Percentiles rank a stretch among this genome's conserved stretches.
phyloP scores from a whole-genome alignment of 2,797 vertebrate species.

The Eutrigla gurnardus region DNA sequence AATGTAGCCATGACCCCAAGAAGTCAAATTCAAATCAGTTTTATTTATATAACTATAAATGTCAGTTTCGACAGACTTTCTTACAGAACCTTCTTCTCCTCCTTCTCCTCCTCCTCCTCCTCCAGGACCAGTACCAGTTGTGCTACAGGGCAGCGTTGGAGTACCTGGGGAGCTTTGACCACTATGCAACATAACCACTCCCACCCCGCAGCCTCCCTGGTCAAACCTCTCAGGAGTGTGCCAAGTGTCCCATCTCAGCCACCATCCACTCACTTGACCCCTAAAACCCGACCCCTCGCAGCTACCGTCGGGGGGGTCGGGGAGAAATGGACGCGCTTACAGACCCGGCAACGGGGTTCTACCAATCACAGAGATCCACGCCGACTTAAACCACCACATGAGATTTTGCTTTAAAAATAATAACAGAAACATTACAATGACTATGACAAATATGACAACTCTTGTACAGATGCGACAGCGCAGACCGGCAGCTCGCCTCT shows the following conservation, averaged over 20 bases:
- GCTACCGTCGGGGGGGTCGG: slow-evolving; percentile 70
- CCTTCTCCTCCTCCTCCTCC: slow-evolving; percentile 5
- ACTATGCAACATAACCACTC: slow-evolving; percentile 99
- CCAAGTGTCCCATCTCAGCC: slow-evolving; percentile 91
- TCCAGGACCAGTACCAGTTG: slow-evolving; percentile 97
- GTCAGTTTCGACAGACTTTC: background rate
- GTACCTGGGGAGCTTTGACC: slow-evolving; percentile 97
- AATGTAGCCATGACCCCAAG: background rate
- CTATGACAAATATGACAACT: slow-evolving; percentile 67
- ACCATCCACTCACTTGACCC: slow-evolving; percentile 82
- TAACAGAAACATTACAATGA: slow-evolving; percentile 58
- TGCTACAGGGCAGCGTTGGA: slow-evolving; percentile 96
- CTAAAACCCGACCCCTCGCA: slow-evolving; percentile 37
- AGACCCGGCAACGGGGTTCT: slow-evolving; percentile 53
- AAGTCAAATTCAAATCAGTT: background rate
- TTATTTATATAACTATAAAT: background rate
- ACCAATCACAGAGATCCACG: slow-evolving; percentile 73
- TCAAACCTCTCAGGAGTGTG: slow-evolving; percentile 84
- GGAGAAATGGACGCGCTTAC: slow-evolving; percentile 76
- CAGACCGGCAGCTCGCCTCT: slow-evolving; percentile 59
- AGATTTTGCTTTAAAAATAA: slow-evolving; percentile 76
- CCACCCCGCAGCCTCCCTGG: slow-evolving; percentile 73
- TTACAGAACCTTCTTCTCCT: background rate
- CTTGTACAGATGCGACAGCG: slow-evolving; percentile 73
- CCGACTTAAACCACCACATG: slow-evolving; percentile 56